Conservation (phyloP, 2,113 vertebrate species). For the Macroglossus sobrinus region DNA sequence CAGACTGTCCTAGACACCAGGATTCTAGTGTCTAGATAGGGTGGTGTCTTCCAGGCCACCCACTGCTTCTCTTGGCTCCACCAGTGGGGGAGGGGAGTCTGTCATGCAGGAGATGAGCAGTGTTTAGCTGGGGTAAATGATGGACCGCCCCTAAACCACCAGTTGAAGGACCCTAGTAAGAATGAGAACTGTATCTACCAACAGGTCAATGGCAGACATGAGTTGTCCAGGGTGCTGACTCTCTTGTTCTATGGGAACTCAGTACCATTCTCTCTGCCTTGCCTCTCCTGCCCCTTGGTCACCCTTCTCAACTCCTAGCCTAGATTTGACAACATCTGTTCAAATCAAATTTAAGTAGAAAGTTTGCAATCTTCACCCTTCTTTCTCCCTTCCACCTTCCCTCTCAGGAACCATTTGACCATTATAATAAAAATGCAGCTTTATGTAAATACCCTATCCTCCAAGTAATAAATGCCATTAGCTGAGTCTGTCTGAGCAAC, state of each 20-base stretch:
- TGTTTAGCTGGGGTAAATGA: neutral
- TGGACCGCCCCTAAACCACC: neutral
- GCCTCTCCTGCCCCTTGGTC: neutral
- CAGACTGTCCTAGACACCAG: neutral
- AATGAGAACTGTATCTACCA: neutral
- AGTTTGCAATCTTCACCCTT: neutral
- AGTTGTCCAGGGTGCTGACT: slow-evolving; percentile 3
- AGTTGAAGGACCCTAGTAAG: neutral
- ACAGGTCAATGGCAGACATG: neutral
- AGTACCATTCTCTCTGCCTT: neutral
- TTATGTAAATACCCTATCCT: slow-evolving; percentile 77
- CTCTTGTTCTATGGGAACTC: neutral
- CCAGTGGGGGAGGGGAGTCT: neutral
- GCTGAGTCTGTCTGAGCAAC: slow-evolving; percentile 66
- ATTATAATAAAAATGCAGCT: slow-evolving; percentile 78
- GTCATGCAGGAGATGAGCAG: neutral
- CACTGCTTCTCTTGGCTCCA: neutral
- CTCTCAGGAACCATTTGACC: slow-evolving; percentile 48
- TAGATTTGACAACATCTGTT: neutral
- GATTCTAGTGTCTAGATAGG: neutral
- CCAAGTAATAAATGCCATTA: slow-evolving; percentile 84
- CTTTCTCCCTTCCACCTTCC: neutral
- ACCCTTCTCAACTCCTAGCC: neutral
- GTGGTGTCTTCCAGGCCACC: neutral
- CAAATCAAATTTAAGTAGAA: neutral